Conservation (phyloP, 2,113 vertebrate species). For the Stigmatopora argus region DNA sequence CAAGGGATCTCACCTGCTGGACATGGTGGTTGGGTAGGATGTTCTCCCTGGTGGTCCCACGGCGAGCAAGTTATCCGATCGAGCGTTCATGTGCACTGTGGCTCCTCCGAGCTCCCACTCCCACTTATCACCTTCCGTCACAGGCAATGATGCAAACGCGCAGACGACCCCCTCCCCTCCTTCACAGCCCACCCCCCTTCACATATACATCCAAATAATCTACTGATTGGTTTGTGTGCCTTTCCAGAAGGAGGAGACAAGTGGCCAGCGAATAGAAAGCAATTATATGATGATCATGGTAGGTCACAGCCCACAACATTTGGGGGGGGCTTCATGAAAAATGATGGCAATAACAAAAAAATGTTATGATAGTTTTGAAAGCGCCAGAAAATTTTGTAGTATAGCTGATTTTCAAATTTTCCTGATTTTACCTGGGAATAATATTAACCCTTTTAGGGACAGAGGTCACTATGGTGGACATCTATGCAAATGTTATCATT, state of each 20-base stretch:
- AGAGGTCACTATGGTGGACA: too few relatives aligned
- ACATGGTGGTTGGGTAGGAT: slow-evolving; percentile 34
- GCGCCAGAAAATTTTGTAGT: too few relatives aligned
- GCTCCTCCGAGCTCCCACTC: slow-evolving; percentile 42
- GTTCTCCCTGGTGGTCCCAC: slow-evolving; percentile 16
- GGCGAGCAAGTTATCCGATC: slow-evolving; percentile 36
- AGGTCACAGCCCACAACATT: neutral
- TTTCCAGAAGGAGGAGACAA: neutral
- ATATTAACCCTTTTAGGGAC: too few relatives aligned
- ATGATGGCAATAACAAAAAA: neutral
- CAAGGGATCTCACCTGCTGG: slow-evolving; percentile 44
- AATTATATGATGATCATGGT: neutral
- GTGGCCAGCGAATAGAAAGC: neutral
- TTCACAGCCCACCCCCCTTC: slow-evolving; percentile 1
- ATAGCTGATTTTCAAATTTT: too few relatives aligned
- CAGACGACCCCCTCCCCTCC: neutral
- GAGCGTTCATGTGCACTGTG: slow-evolving; percentile 44
- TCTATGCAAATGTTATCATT: too few relatives aligned
- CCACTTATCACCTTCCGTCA: slow-evolving; percentile 56
- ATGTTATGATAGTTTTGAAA: neutral
- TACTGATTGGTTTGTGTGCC: slow-evolving; percentile 20
- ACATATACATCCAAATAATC: slow-evolving; percentile 10
- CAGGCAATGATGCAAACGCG: slow-evolving; percentile 35
- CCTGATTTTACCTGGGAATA: too few relatives aligned
- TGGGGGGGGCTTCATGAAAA: neutral